Evolutionary conservation across 2,113 vertebrate genomes (phyloP).

Genomic region (Oreochromis tanganicae): DNA sequence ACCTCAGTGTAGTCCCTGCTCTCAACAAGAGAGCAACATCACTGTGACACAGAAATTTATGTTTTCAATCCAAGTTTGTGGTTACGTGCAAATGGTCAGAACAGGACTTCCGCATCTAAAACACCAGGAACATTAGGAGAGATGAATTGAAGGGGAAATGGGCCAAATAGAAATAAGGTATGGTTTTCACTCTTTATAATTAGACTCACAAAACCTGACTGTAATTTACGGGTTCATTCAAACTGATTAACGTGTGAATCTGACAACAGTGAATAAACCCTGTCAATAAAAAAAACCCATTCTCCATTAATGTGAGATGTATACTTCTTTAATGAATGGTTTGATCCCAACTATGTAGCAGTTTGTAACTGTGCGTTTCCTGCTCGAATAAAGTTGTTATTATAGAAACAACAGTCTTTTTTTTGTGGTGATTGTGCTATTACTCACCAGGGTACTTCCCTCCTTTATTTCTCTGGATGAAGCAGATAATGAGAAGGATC

Average conservation of each 20-base stretch:
- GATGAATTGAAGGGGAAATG: background rate
- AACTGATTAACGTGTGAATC: background rate
- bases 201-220: background rate
- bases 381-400: background rate
- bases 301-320: background rate
- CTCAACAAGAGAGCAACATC: background rate
- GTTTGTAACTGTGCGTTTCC: background rate
- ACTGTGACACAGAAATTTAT: background rate
- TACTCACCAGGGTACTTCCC: constrained; percentile 95
- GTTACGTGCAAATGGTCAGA: background rate
- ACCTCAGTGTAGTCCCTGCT: background rate
- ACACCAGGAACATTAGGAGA: background rate
- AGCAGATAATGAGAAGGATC: constrained; percentile 96
- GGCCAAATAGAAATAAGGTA: background rate
- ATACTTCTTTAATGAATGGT: background rate
- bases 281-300: fast-evolving
- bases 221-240: background rate
- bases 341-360: background rate
- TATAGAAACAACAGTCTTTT: background rate
- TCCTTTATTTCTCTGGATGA: constrained; percentile 98
- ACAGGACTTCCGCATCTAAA: background rate
- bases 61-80: background rate
- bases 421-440: background rate
- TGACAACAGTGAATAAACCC: background rate
- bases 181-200: background rate